A percentile compares a stretch with the other conserved stretches of the same genome.
phyloP scores from a whole-genome alignment of 1,140 invertebrate species.

The Drosophila sechellia region DNA sequence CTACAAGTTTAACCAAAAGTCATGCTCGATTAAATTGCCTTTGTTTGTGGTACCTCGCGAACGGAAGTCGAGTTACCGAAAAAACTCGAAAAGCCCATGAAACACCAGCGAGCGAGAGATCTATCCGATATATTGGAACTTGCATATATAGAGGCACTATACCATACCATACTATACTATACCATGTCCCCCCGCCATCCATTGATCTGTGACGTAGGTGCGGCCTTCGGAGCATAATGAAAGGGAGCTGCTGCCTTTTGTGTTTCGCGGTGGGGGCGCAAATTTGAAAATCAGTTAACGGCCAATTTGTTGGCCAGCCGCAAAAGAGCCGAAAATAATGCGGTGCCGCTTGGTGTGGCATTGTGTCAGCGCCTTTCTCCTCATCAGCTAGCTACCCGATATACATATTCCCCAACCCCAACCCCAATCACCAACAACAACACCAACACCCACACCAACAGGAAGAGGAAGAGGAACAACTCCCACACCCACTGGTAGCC shows the following conservation, averaged over 20 bases:
- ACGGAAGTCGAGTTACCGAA: slow-evolving; percentile 77
- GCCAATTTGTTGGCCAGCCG: slow-evolving; percentile 70
- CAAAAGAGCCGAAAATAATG: slow-evolving; percentile 74
- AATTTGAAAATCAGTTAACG: slow-evolving; percentile 81
- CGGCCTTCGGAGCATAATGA: slow-evolving; percentile 34
- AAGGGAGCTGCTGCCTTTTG: slow-evolving; percentile 8
- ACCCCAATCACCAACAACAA: not conserved
- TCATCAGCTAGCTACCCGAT: too few relatives aligned
- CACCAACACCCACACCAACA: not conserved
- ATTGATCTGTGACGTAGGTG: slow-evolving; percentile 66
- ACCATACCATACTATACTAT: not conserved
- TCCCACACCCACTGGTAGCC: slow-evolving; percentile 8
- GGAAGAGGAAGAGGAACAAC: not conserved
- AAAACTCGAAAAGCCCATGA: slow-evolving; percentile 39
- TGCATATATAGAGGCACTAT: not conserved
- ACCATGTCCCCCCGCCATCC: not conserved
- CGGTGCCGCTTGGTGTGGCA: slow-evolving; percentile 73
- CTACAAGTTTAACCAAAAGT: slow-evolving; percentile 82
- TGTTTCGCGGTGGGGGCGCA: slow-evolving; percentile 34
- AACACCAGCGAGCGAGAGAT: not conserved
- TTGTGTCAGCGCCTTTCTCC: slow-evolving; percentile 45
- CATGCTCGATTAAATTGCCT: slow-evolving; percentile 84
- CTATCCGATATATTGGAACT: slow-evolving; percentile 4
- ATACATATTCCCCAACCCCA: not conserved
- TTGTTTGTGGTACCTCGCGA: slow-evolving; percentile 40